Percentiles rank a stretch among this genome's conserved stretches.
phyloP scores from a whole-genome alignment of 2,888 invertebrate genomes.

The Sarcophaga variegata region DNA sequence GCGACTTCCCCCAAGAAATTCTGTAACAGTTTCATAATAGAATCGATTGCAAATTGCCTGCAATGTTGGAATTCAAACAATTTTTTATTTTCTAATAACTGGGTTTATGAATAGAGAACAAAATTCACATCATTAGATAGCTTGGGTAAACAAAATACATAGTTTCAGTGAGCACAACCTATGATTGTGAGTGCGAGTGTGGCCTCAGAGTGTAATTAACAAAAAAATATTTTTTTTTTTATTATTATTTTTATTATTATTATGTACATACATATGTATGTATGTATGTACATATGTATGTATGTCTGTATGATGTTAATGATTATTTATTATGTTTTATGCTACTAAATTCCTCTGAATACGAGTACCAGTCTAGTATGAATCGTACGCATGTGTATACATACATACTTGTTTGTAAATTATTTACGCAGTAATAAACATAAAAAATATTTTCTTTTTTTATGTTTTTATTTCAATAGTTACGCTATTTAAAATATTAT shows the following conservation, averaged over 20 bases:
- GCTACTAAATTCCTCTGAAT: neutral
- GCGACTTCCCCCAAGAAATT: no score
- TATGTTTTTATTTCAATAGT: conserved; percentile 27
- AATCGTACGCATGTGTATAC: neutral
- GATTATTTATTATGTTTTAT: conserved; percentile 42
- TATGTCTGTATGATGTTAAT: neutral
- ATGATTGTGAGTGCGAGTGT: conserved; percentile 17
- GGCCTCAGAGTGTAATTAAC: conserved; percentile 58
- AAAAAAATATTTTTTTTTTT: conserved; percentile 35
- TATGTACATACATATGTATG: conserved; percentile 21
- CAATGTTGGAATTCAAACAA: no score
- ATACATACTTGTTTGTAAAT: neutral
- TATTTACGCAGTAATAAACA: conserved; percentile 62
- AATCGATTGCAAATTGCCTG: no score
- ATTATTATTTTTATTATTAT: conserved; percentile 30
- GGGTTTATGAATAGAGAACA: no score
- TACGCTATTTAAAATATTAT: neutral
- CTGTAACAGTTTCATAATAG: no score
- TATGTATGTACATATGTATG: no score
- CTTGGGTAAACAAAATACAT: no score
- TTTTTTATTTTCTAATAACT: no score
- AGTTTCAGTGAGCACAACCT: no score
- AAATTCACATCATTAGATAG: no score
- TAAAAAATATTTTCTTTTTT: conserved; percentile 50
- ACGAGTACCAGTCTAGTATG: neutral